Base-by-base conservation (phyloP, 2,888 invertebrate genomes). In the Campopleginae sp. region DNA sequence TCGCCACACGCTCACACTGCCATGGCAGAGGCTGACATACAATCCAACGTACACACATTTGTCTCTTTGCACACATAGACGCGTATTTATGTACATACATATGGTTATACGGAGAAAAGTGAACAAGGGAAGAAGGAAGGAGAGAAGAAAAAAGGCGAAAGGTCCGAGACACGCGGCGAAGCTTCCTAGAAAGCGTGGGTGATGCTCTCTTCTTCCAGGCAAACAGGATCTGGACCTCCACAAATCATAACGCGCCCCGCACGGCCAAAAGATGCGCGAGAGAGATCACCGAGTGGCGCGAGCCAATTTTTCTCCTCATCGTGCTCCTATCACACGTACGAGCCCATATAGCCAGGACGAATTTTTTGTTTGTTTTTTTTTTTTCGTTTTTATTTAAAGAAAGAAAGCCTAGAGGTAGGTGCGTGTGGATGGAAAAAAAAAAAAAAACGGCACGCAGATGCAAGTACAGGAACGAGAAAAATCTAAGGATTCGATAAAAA, bases 181-280 rank as follows among this genome's bases (percentile, higher is more conserved):
- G 88, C 88, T 92, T 92, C 92, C 89, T 89, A 89, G 92, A 92
- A 92, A 91, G 92, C 92, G 92, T 92, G 92, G 92, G 92, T 91
- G 78, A 78, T 78, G 92, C 91, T 84, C 83, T 61, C 27, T 87
- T 89, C 89, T 89, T 89, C 89, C 88, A 86, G 76, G 82, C 85
- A 74, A 90, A 90, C 92, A 90, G 90, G 89, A 92, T 91, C 90
- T 91, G 89, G 89, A 89, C 90, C 89, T 88, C 86, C 89, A 91
- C 92, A 92, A 92, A 92, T 92, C 91, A 92, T 91, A 92, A 91
- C 90, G 90, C 90, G 88, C 87, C 71, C 72, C 81, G 72, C 78
- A 63, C 65, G 80, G 58, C 72, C 72, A 54, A 86, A 77, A 91
- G 91, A 91, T 90, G 87, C 88, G 87, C 86, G 86, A 86, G 88